phyloP scores from a whole-genome alignment of 2,888 invertebrate genomes.

The Mythimna albipuncta region DNA sequence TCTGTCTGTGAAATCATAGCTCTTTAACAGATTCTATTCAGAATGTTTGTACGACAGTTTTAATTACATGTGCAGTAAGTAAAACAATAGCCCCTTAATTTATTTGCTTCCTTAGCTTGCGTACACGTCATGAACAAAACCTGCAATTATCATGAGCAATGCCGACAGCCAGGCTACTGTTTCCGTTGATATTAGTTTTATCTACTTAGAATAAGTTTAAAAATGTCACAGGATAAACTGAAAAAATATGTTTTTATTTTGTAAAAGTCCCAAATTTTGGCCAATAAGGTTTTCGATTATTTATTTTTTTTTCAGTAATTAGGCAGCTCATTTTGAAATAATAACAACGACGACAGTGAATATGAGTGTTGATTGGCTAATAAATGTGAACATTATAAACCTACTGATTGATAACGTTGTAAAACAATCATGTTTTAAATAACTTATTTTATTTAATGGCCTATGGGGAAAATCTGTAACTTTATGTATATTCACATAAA shows the following conservation, averaged over 20 bases:
- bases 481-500: no score
- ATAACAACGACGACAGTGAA: neutral
- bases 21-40: constrained; percentile 1
- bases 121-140: constrained; percentile 15
- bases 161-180: constrained; percentile 5
- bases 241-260: neutral
- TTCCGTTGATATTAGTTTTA: neutral
- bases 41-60: constrained; percentile 6
- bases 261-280: neutral
- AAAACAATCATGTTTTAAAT: neutral
- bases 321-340: neutral
- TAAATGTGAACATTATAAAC: neutral
- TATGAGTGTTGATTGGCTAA: neutral
- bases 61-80: constrained; percentile 8
- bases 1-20: neutral
- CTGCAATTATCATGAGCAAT: constrained; percentile 23
- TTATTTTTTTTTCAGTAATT: neutral
- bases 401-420: neutral
- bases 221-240: neutral
- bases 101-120: constrained; percentile 42
- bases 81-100: constrained; percentile 58
- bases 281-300: neutral
- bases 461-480: neutral
- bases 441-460: neutral
- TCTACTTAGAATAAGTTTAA: neutral